These are phyloP conservation scores for Amaurobius ferox DNA, from an alignment of 2,888 invertebrate genomes.

Conservation along the genomic window DNA sequence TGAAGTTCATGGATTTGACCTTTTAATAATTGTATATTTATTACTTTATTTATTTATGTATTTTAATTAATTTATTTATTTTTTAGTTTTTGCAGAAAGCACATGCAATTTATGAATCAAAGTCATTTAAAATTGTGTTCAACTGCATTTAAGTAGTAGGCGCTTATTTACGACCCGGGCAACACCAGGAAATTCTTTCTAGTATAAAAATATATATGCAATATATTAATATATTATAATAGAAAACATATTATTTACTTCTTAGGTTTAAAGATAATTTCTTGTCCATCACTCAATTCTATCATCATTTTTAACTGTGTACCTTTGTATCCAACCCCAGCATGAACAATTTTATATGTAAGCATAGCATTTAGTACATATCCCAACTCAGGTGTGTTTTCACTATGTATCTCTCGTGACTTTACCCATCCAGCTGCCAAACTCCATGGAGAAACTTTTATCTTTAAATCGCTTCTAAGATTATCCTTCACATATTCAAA, in stretches of 20 bases:
- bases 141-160: too few relatives aligned
- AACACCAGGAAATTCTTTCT: too few relatives aligned
- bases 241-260: constrained; percentile 82
- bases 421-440: constrained; percentile 77
- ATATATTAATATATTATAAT: too few relatives aligned
- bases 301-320: constrained; percentile 93
- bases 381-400: constrained; percentile 75
- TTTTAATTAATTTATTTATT: too few relatives aligned
- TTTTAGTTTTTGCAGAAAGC: too few relatives aligned
- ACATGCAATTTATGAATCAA: too few relatives aligned
- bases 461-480: constrained; percentile 46
- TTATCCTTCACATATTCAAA: constrained; percentile 52
- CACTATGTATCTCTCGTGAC: constrained; percentile 76
- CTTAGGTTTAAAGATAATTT: constrained; percentile 92
- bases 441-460: constrained; percentile 75
- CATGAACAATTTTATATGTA: constrained; percentile 78
- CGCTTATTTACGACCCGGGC: too few relatives aligned
- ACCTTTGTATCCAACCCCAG: constrained; percentile 88
- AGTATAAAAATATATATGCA: too few relatives aligned
- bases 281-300: constrained; percentile 85
- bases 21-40: too few relatives aligned
- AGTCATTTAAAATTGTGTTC: too few relatives aligned
- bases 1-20: too few relatives aligned
- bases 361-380: constrained; percentile 76
- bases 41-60: too few relatives aligned